Evolutionary conservation across 2,797 vertebrate genomes (phyloP).

Genomic region (Microcaecilia unicolor): DNA sequence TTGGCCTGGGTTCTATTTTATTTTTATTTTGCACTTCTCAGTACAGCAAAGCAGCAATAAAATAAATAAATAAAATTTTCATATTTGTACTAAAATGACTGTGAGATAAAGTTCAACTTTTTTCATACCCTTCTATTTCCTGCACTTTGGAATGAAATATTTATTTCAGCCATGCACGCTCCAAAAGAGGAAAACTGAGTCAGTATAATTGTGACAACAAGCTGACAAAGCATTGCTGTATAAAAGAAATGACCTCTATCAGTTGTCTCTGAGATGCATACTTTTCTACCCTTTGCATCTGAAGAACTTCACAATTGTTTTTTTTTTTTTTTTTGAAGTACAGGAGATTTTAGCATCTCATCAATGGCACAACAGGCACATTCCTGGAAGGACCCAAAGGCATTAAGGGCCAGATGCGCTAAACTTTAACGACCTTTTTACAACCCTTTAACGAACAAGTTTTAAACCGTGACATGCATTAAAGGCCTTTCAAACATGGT

Average conservation of each 20-base stretch:
- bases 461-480: too few relatives aligned
- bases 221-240: conserved; percentile 15
- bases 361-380: neutral
- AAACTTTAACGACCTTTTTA: too few relatives aligned
- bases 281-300: neutral
- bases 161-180: conserved; percentile 6
- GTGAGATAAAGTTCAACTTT: conserved; percentile 11
- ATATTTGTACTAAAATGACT: conserved; percentile 4
- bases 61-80: too few relatives aligned
- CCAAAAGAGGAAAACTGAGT: conserved; percentile 9
- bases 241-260: conserved; percentile 16
- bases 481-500: too few relatives aligned
- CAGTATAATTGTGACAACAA: conserved; percentile 9
- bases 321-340: neutral
- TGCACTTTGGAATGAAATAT: conserved; percentile 15
- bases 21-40: neutral
- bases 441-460: too few relatives aligned
- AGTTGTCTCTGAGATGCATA: neutral
- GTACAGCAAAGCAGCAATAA: neutral
- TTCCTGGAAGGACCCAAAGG: too few relatives aligned
- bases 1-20: neutral
- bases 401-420: too few relatives aligned
- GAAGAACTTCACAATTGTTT: conserved; percentile 3
- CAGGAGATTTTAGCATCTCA: conserved; percentile 3
- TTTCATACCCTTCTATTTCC: conserved; percentile 8